phyloP scores from a whole-genome alignment of 2,797 vertebrate species.

The Urosaurus nigricauda region DNA sequence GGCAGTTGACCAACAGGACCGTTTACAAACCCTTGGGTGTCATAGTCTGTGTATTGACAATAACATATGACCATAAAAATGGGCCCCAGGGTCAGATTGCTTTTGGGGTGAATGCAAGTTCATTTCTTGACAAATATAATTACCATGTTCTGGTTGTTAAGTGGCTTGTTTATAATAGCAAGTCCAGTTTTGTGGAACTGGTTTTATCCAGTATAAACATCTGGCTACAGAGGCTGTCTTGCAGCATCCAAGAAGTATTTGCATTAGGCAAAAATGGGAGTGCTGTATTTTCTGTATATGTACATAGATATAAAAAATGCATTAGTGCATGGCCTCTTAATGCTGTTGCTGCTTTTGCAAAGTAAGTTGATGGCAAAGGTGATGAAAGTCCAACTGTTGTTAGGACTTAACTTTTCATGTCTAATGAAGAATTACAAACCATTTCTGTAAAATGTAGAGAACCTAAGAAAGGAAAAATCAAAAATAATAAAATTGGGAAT shows the following conservation, averaged over 20 bases:
- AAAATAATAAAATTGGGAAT: neutral
- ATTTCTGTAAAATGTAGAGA: neutral
- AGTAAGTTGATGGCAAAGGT: constrained; percentile 19
- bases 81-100: constrained; percentile 25
- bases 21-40: constrained; percentile 23
- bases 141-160: neutral
- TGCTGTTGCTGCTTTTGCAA: constrained; percentile 9
- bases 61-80: constrained; percentile 10
- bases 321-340: constrained; percentile 13
- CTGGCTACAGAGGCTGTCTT: constrained; percentile 4
- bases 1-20: neutral
- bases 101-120: constrained; percentile 4
- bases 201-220: neutral
- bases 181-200: neutral
- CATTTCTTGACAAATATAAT: constrained; percentile 3
- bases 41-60: constrained; percentile 16
- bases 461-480: neutral
- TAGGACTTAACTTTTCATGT: constrained; percentile 16
- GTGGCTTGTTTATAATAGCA: neutral
- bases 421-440: neutral
- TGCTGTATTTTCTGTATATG: neutral
- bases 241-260: constrained; percentile 1
- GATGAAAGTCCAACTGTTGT: constrained; percentile 10
- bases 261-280: neutral
- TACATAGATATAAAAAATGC: neutral